Conservation (phyloP, 2,113 vertebrate genomes). For the Platysternon megacephalum region DNA sequence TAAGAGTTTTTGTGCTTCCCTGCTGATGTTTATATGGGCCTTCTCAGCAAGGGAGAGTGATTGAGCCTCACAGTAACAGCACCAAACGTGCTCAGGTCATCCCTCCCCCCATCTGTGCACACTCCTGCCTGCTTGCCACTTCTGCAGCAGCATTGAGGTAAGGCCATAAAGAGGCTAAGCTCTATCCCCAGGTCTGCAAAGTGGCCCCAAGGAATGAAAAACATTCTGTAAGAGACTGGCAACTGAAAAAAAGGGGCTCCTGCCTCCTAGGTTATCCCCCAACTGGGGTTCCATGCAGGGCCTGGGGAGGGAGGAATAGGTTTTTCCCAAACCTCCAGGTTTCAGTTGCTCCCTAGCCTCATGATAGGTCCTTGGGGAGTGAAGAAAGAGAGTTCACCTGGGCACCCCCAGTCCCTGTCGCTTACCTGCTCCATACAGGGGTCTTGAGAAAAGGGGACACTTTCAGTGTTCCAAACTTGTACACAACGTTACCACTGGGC, state of each 20-base stretch:
- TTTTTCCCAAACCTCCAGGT: not conserved
- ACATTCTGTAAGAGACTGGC: not conserved
- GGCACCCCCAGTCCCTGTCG: not conserved
- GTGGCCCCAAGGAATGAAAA: not conserved
- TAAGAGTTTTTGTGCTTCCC: not conserved
- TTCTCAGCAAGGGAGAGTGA: not conserved
- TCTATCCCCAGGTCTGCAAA: not conserved
- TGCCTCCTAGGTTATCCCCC: not conserved
- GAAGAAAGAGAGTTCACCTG: not conserved
- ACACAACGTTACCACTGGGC: not conserved
- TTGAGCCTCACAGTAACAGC: not conserved
- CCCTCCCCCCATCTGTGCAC: not conserved
- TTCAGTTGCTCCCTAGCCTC: not conserved
- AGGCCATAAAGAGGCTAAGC: not conserved
- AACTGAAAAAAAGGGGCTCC: not conserved
- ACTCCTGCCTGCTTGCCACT: not conserved
- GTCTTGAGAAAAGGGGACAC: not conserved
- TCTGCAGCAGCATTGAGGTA: not conserved
- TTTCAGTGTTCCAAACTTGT: not conserved
- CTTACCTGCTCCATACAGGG: not conserved
- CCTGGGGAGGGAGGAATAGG: not conserved
- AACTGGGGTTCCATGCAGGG: not conserved
- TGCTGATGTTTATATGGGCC: not conserved
- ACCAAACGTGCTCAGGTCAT: not conserved
- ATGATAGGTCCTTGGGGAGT: not conserved